Percentiles rank a stretch among this genome's conserved stretches.
Evolutionary conservation across 2,888 invertebrate genomes (phyloP).

Genomic region (Leptinotarsa tumamoca): DNA sequence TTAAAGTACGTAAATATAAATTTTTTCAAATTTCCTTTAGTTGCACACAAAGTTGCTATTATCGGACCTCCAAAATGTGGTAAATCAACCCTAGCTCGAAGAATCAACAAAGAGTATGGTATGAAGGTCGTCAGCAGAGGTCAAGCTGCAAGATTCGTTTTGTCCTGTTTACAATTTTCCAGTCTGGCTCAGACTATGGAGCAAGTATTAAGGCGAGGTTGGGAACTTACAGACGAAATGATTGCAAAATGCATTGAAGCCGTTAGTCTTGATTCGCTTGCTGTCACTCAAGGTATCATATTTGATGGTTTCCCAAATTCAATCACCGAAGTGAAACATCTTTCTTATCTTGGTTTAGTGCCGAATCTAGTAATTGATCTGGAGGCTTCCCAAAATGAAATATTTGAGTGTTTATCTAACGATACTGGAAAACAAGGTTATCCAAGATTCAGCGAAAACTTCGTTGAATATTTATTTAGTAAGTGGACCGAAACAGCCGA

Average conservation of each 20-base stretch:
- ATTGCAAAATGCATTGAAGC: constrained; percentile 70
- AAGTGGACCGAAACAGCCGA: constrained; percentile 65
- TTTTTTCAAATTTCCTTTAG: constrained; percentile 66
- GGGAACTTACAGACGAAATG: constrained; percentile 65
- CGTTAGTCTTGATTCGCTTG: constrained; percentile 67
- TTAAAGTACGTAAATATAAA: constrained; percentile 69
- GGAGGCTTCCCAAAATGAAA: constrained; percentile 61
- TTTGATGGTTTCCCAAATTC: constrained; percentile 74
- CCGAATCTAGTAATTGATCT: constrained; percentile 73
- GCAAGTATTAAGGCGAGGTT: constrained; percentile 64
- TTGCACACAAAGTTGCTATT: constrained; percentile 70
- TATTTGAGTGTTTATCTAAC: constrained; percentile 65
- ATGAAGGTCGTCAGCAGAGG: constrained; percentile 71
- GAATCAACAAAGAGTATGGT: constrained; percentile 70
- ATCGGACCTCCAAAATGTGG: constrained; percentile 76
- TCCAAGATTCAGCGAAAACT: constrained; percentile 54
- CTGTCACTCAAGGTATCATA: constrained; percentile 68
- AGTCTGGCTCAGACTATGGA: constrained; percentile 67
- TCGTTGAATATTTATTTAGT: constrained; percentile 66
- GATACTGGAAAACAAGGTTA: constrained; percentile 58
- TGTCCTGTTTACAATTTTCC: constrained; percentile 69
- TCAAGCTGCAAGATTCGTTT: constrained; percentile 68
- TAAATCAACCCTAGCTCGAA: constrained; percentile 70
- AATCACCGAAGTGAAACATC: constrained; percentile 67
- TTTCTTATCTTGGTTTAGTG: constrained; percentile 69